phyloP scores from a whole-genome alignment of 1,140 invertebrate genomes.

The Achatina immaculata region DNA sequence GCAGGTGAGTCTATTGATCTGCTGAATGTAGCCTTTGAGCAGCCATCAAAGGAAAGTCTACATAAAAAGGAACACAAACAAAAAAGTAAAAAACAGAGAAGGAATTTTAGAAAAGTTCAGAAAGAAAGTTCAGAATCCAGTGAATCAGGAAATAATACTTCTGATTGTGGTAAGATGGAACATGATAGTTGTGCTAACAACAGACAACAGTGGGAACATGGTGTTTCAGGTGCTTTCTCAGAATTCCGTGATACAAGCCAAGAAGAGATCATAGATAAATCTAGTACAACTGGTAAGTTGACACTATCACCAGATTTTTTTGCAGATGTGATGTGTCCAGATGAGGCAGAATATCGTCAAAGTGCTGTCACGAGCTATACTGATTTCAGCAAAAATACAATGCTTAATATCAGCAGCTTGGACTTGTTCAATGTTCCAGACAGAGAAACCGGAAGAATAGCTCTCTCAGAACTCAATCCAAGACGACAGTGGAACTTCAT shows the following conservation, averaged over 20 bases:
- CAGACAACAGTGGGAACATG: neutral
- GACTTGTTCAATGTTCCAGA: slow-evolving; percentile 64
- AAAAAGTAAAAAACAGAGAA: slow-evolving; percentile 24
- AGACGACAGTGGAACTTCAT: slow-evolving; percentile 81
- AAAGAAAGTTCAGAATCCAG: neutral
- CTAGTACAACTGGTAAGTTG: neutral
- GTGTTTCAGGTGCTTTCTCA: neutral
- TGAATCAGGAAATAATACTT: neutral
- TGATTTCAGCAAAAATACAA: neutral
- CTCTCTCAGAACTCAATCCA: slow-evolving; percentile 83
- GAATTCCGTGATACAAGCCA: neutral
- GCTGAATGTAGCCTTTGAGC: slow-evolving; percentile 95
- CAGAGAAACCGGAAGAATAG: slow-evolving; percentile 77
- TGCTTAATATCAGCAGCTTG: neutral
- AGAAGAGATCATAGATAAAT: neutral
- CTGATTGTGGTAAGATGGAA: neutral
- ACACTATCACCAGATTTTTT: neutral
- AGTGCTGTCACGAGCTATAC: too few relatives aligned
- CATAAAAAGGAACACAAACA: slow-evolving; percentile 8
- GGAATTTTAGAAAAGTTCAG: neutral
- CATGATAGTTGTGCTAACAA: neutral
- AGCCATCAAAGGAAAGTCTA: slow-evolving; percentile 58
- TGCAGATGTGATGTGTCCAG: neutral
- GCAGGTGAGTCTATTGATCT: slow-evolving; percentile 85
- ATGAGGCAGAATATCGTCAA: neutral